Conservation (phyloP, 2,797 vertebrate genomes). For the Myotis daubentonii region DNA sequence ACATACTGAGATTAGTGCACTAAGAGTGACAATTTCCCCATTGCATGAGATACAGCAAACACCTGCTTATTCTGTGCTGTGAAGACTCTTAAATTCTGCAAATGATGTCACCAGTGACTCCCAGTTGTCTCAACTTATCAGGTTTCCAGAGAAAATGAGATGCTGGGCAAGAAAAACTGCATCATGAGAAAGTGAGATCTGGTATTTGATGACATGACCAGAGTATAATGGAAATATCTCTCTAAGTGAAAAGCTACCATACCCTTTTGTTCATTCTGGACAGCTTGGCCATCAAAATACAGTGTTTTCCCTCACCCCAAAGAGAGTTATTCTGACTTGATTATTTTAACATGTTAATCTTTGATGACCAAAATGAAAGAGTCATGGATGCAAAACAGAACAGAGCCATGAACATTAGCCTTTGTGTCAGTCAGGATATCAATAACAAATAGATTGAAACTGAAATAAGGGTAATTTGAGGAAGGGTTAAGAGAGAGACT, state of each 20-base stretch:
- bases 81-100: background rate
- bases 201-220: background rate
- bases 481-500: background rate
- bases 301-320: background rate
- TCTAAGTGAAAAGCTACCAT: background rate
- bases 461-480: background rate
- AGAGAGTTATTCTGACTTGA: background rate
- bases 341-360: conserved; percentile 21
- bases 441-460: background rate
- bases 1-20: background rate
- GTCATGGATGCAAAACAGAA: background rate
- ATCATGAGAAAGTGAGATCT: background rate
- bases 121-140: background rate
- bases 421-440: background rate
- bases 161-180: background rate
- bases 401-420: background rate
- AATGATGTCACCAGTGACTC: background rate
- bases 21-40: background rate
- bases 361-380: conserved; percentile 16
- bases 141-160: background rate
- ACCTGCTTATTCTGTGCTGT: background rate
- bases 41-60: background rate
- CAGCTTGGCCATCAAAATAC: background rate
- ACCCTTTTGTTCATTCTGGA: background rate
- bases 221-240: background rate